A percentile compares a stretch with the other conserved stretches of the same genome.
Conservation (phyloP, 2,888 invertebrate genomes). For the Erebia ligea region DNA sequence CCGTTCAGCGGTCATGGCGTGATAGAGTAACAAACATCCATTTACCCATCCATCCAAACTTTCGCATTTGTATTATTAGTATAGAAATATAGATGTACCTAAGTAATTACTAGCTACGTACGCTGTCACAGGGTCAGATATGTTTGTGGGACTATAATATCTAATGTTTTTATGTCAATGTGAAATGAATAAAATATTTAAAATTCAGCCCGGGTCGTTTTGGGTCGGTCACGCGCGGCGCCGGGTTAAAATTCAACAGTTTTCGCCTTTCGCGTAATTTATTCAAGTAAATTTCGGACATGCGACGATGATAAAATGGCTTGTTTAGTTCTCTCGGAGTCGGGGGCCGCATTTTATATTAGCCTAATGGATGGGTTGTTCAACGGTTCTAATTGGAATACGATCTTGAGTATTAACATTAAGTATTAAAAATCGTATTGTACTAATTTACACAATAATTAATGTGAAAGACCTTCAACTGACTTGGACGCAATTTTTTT, state of each 20-base stretch:
- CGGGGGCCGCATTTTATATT: slow-evolving; percentile 40
- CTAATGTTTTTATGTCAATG: slow-evolving; percentile 17
- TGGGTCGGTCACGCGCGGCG: slow-evolving; percentile 45
- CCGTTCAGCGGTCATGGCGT: too few species aligned
- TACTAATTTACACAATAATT: too few species aligned
- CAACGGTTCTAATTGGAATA: background rate
- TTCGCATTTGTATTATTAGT: too few species aligned
- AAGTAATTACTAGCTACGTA: too few species aligned
- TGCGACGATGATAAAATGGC: slow-evolving; percentile 63
- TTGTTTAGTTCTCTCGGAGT: slow-evolving; percentile 52
- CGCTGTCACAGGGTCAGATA: too few species aligned
- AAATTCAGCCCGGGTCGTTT: slow-evolving; percentile 43
- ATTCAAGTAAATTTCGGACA: slow-evolving; percentile 77
- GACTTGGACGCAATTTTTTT: background rate
- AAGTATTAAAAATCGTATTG: background rate
- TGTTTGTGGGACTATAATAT: background rate
- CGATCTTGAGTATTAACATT: background rate
- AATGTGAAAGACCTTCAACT: background rate
- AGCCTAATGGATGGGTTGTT: slow-evolving; percentile 32
- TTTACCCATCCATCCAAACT: too few species aligned
- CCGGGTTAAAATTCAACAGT: slow-evolving; percentile 71
- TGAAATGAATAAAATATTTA: slow-evolving; percentile 45
- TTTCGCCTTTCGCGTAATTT: slow-evolving; percentile 69
- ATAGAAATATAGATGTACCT: too few species aligned
- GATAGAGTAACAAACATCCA: too few species aligned